A percentile compares a stretch with the other conserved stretches of the same genome.
Conservation (phyloP, 2,113 vertebrate species). For the Psilopsiagon aurifrons region DNA sequence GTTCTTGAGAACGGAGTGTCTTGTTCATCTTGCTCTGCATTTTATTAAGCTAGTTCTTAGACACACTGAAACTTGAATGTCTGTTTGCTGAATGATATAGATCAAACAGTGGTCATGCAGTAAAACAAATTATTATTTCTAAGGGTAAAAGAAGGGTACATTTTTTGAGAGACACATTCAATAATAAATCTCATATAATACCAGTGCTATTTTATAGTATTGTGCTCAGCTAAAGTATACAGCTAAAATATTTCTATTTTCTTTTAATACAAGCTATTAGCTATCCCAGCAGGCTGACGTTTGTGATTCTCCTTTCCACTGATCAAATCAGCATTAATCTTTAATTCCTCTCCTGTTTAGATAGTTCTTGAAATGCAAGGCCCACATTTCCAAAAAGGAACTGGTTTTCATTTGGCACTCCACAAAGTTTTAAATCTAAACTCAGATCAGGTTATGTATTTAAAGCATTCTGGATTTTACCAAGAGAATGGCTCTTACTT, state of each 20-base stretch:
- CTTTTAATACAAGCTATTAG: background rate
- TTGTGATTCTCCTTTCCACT: background rate
- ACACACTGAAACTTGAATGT: background rate
- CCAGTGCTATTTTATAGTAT: background rate
- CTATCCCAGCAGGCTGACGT: background rate
- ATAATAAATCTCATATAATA: background rate
- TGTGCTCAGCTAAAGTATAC: background rate
- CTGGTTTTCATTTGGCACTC: background rate
- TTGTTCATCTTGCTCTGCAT: background rate
- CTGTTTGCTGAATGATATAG: background rate
- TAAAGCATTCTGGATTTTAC: background rate
- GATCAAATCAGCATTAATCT: background rate
- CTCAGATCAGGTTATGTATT: background rate
- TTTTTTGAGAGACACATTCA: background rate
- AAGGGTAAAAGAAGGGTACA: background rate
- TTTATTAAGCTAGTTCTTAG: background rate
- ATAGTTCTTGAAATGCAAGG: background rate
- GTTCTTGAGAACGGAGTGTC: background rate
- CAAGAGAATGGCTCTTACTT: background rate
- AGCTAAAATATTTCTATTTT: background rate
- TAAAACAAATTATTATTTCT: background rate
- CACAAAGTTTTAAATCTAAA: background rate
- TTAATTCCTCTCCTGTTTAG: background rate
- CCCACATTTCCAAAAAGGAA: background rate
- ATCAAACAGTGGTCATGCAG: background rate